phyloP scores from a whole-genome alignment of 2,888 invertebrate species.

The Brenthis hecate region DNA sequence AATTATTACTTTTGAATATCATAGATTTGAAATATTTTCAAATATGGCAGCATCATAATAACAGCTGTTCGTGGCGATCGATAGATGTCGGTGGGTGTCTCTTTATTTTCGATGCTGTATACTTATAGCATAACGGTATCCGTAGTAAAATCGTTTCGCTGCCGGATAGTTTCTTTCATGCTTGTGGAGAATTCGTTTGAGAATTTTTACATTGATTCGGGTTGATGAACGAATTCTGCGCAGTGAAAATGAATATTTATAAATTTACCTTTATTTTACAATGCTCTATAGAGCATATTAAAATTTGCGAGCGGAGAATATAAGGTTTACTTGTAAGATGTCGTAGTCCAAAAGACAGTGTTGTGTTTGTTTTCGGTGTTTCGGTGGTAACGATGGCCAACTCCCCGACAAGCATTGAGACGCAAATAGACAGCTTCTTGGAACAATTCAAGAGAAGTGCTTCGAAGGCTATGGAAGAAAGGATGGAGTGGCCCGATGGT shows the following conservation, averaged over 20 bases:
- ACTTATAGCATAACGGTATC: slow-evolving; percentile 70
- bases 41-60: slow-evolving; percentile 57
- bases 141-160: slow-evolving; percentile 72
- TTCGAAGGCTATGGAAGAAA: slow-evolving; percentile 88
- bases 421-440: slow-evolving; percentile 92
- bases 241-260: slow-evolving; percentile 55
- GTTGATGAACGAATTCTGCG: slow-evolving; percentile 63
- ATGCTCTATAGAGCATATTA: slow-evolving; percentile 26
- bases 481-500: slow-evolving; percentile 79
- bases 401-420: slow-evolving; percentile 88
- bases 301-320: slow-evolving; percentile 43
- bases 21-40: not conserved
- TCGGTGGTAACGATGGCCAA: slow-evolving; percentile 83
- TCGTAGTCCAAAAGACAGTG: slow-evolving; percentile 56
- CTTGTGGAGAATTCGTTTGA: slow-evolving; percentile 61
- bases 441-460: slow-evolving; percentile 91
- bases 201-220: slow-evolving; percentile 57
- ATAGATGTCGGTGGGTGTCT: slow-evolving; percentile 81
- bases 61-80: slow-evolving; percentile 76
- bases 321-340: slow-evolving; percentile 55
- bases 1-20: slow-evolving; percentile 12
- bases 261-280: slow-evolving; percentile 40
- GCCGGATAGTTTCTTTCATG: slow-evolving; percentile 62
- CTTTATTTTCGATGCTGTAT: slow-evolving; percentile 76
- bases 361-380: slow-evolving; percentile 79